Percentiles rank a stretch among this genome's conserved stretches.
phyloP scores from a whole-genome alignment of 2,113 vertebrate genomes.

The Megaceryle maxima region DNA sequence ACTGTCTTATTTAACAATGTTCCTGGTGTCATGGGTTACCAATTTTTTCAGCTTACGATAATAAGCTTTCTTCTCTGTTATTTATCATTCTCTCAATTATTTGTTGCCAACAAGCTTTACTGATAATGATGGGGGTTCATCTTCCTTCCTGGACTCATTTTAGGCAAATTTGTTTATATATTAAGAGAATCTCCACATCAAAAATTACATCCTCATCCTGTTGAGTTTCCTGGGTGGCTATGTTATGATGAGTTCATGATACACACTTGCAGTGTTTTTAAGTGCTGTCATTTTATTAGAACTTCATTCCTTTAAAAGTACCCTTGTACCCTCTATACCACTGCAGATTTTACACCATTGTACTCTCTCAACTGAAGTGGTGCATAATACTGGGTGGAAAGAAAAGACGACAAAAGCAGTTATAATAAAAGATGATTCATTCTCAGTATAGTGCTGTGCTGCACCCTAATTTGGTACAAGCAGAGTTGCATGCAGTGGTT shows the following conservation, averaged over 20 bases:
- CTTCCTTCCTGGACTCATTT: background rate
- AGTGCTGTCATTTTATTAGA: background rate
- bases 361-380: background rate
- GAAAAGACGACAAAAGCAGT: background rate
- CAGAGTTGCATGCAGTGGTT: background rate
- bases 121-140: background rate
- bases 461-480: background rate
- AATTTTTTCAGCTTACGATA: background rate
- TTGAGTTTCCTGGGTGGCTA: background rate
- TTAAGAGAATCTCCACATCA: background rate
- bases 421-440: background rate
- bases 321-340: background rate
- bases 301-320: background rate
- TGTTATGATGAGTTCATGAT: background rate
- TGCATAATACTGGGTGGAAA: background rate
- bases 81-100: background rate
- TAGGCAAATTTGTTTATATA: background rate
- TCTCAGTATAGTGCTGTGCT: accelerated
- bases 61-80: background rate
- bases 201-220: background rate
- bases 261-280: background rate
- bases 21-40: background rate
- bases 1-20: background rate
- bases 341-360: background rate
- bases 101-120: background rate